Evolutionary conservation across 2,113 vertebrate species (phyloP), one percentile per base, ranked within the genome.

Genomic region (Pelodiscus sinensis): DNA sequence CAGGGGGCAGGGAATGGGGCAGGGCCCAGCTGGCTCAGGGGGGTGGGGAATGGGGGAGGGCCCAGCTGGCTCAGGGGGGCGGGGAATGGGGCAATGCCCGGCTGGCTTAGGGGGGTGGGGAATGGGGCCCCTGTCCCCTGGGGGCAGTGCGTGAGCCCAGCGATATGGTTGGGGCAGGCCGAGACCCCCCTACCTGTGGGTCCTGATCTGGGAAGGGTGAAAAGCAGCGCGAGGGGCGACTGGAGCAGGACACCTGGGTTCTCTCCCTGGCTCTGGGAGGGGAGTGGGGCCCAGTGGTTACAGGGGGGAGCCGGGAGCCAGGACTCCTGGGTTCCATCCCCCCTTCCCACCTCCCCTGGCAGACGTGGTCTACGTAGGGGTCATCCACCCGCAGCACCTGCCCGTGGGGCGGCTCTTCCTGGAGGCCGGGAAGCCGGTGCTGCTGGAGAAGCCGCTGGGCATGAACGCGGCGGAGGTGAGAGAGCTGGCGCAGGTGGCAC

Each of bases 331-430:
- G 19, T 73, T 38, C 35, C 58, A 54, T 11, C 38, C 83, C 31
- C 85, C 18, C 8, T 27, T 16, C 75, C 13, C 82, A 3, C 90
- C 3, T 84, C 60, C 78, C 12, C 81, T 85, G 88, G 22, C 93
- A 99, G 98, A 99, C 85, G 97, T 98, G 79, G 96, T 98, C 35
- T 98, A 98, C n/a, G 51, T 98, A 55, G 98, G 98, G 5, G 96
- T 95, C 22, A 97, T 98, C 80, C 97, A 98, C 83, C 97, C 97
- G 2, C 91, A 96, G 86, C 98, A 98, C 52, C 93, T 96, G 68
- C 84, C 86, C 5, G 86, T 97, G 21, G 95, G 97, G 55, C 86
- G 97, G 56, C 95, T 98, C 22, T 97, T 98, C 81, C 97, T 96
- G 62, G 96, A 96, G 1, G 97, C 97, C 31, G 96, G 98, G 94